Conservation (phyloP, 1,140 invertebrate genomes). For the Drosophila navojoa region DNA sequence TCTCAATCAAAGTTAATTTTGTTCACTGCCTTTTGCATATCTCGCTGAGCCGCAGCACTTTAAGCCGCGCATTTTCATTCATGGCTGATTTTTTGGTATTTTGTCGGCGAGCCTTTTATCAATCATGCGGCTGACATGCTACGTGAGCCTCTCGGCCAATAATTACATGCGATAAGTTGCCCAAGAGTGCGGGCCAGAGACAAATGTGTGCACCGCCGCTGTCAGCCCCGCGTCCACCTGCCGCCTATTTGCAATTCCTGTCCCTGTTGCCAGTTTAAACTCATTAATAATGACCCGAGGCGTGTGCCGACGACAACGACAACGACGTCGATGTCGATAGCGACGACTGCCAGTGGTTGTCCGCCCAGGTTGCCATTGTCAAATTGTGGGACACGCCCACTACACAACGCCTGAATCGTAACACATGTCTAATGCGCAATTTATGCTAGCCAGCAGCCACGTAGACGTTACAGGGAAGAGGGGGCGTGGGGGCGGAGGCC, state of each 20-base stretch:
- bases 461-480: neutral
- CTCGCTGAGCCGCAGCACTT: slow-evolving; percentile 57
- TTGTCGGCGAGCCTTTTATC: slow-evolving; percentile 77
- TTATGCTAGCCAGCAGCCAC: slow-evolving; percentile 57
- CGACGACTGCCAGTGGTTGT: slow-evolving; percentile 36
- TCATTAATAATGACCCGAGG: slow-evolving; percentile 76
- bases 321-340: slow-evolving; percentile 5
- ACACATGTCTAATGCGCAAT: slow-evolving; percentile 70
- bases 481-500: neutral
- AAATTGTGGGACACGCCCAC: slow-evolving; percentile 70
- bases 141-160: slow-evolving; percentile 73
- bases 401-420: slow-evolving; percentile 41
- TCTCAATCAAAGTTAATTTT: neutral
- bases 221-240: neutral
- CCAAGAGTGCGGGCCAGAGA: slow-evolving; percentile 40
- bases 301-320: slow-evolving; percentile 27
- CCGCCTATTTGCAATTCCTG: slow-evolving; percentile 31
- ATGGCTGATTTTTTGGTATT: slow-evolving; percentile 74
- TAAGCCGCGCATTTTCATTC: slow-evolving; percentile 66
- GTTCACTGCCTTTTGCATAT: slow-evolving; percentile 56
- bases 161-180: slow-evolving; percentile 80
- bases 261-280: slow-evolving; percentile 64
- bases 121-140: slow-evolving; percentile 67
- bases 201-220: slow-evolving; percentile 29
- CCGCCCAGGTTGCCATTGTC: slow-evolving; percentile 63